These are phyloP conservation scores for Pomacea canaliculata DNA, from an alignment of 2,888 invertebrate genomes.

Conservation along the genomic window DNA sequence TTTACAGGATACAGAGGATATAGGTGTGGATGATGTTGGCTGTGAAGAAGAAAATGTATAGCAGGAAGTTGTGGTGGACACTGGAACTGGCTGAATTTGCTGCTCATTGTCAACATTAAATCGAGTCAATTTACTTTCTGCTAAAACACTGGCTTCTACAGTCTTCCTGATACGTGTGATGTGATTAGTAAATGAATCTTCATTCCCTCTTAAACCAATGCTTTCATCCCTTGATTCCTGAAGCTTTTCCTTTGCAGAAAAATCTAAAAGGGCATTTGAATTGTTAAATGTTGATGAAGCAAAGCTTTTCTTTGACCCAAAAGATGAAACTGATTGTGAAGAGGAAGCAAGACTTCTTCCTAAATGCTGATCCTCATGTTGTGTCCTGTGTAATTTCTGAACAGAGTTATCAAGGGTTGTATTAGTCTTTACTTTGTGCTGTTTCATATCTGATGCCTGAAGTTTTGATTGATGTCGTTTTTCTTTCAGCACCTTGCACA, in stretches of 20 bases:
- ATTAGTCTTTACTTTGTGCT: not conserved
- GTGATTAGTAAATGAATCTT: conserved; percentile 6
- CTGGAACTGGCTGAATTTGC: conserved; percentile 1
- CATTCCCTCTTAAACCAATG: not conserved
- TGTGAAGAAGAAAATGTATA: no score
- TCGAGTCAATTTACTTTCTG: not conserved
- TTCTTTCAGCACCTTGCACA: conserved; percentile 53
- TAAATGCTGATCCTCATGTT: conserved; percentile 3
- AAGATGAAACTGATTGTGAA: not conserved
- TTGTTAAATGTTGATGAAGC: not conserved
- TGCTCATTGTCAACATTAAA: not conserved
- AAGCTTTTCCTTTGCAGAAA: not conserved
- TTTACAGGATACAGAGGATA: no score
- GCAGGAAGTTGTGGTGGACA: not conserved
- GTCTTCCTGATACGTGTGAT: conserved; percentile 34
- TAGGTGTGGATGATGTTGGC: not conserved
- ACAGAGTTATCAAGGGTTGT: conserved; percentile 4
- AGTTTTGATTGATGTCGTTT: conserved; percentile 37
- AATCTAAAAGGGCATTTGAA: not conserved
- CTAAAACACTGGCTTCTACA: conserved; percentile 44
- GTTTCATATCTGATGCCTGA: not conserved
- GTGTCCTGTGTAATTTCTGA: conserved; percentile 3
- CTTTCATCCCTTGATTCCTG: not conserved
- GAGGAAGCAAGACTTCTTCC: conserved; percentile 2
- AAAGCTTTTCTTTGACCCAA: not conserved